A percentile compares a stretch with the other conserved stretches of the same genome.
phyloP scores from a whole-genome alignment of 2,797 vertebrate species.

The Natrix natrix region DNA sequence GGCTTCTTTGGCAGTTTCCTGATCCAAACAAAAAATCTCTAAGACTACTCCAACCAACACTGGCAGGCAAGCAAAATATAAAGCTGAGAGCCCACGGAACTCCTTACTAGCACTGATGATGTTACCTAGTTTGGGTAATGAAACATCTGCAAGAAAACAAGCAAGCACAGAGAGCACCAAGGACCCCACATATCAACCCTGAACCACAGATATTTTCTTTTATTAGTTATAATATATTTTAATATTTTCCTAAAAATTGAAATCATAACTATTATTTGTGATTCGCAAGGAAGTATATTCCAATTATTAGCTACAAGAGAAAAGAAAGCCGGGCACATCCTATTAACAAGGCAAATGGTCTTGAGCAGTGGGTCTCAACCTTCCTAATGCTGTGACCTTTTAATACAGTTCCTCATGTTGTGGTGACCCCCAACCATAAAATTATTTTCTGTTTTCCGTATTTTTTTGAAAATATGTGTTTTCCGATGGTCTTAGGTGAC shows the following conservation, averaged over 20 bases:
- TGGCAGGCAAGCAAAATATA: not conserved
- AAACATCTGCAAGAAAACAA: not conserved
- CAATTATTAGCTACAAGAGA: not conserved
- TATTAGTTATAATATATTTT: not conserved
- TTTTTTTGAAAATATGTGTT: no score
- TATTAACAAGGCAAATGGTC: not conserved
- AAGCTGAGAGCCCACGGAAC: not conserved
- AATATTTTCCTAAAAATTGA: not conserved
- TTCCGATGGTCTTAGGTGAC: no score
- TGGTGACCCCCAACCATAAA: no score
- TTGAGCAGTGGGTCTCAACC: no score
- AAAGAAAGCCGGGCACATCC: not conserved
- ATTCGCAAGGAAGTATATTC: not conserved
- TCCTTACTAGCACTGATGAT: not conserved
- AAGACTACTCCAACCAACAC: not conserved
- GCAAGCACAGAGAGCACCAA: not conserved
- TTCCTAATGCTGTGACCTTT: no score
- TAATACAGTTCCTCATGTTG: no score
- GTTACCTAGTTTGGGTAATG: not conserved
- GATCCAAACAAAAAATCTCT: not conserved
- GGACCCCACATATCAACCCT: not conserved
- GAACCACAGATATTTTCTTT: not conserved
- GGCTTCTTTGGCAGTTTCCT: not conserved
- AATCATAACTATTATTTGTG: not conserved
- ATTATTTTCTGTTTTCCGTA: no score